Base-by-base conservation (phyloP, 2,888 invertebrate species). In the Argyra leucocephala region DNA sequence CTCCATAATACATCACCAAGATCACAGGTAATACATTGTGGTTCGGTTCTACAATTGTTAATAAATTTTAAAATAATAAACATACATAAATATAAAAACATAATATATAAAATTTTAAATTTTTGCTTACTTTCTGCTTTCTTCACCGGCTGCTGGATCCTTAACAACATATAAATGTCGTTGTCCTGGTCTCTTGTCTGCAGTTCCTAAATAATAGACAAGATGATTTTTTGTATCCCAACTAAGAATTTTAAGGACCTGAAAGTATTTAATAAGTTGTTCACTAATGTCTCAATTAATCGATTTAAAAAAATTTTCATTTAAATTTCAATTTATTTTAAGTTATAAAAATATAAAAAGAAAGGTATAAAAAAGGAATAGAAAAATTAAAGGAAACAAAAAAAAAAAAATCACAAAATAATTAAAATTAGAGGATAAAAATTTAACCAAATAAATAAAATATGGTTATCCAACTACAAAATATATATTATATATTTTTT, bases 11-110 rank as follows among this genome's bases (percentile, higher is more conserved):
- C 85, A 73, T 88, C 86, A 23, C 83, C 83, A 58, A 87, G 79
- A 76, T 92, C 89, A 79, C 96, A 96, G 1, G 96, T 93, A 72
- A 95, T 85, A 80, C 95, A 96, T 71, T 87, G 83, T 23, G 91
- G 89, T 74, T 90, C 90, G 66, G 84, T 79, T 71, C 80, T 80
- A 67, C 36, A 66, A 21, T 48, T 23, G 2, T 31, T 62, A 26
- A 18, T n/a, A n/a, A n/a, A n/a, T 22, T 57, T 60, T 24, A 48
- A 63, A 21, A 60, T 18, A 59, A 37, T 2, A 57, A 59, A 24
- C 21, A 18, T 31, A 63, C 48, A 61, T 61, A 63, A 63, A 48
- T 6, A 26, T 10, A n/a, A 67, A 6, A 31, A 31, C 31, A 63
- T n/a, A 18, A 1, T 7, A 22, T 22, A 7, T 22, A 18, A 57